Evolutionary conservation across 2,797 vertebrate species (phyloP).

Genomic region (Squalus acanthias): DNA sequence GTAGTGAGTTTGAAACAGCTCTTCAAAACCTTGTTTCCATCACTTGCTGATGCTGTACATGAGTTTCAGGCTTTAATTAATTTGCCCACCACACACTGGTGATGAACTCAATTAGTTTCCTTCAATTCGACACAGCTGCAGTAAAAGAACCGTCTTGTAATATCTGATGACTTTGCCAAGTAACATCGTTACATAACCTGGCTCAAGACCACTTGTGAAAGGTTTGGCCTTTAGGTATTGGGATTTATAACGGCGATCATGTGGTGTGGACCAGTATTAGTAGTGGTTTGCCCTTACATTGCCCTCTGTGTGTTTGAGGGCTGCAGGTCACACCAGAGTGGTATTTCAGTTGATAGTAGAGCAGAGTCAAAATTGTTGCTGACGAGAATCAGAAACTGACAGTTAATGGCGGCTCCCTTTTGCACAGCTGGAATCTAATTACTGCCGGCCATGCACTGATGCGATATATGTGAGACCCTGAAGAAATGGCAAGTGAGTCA

Average conservation of each 20-base stretch:
- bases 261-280: neutral
- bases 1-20: neutral
- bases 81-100: neutral
- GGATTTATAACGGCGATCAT: neutral
- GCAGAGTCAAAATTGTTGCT: neutral
- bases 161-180: neutral
- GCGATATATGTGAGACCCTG: neutral
- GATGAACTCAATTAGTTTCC: neutral
- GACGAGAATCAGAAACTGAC: neutral
- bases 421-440: neutral
- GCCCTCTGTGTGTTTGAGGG: neutral
- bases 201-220: neutral
- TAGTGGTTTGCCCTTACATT: neutral
- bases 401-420: neutral
- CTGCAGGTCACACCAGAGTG: neutral
- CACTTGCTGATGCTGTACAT: neutral
- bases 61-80: neutral
- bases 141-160: neutral
- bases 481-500: neutral
- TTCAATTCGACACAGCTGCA: neutral
- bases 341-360: neutral
- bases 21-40: neutral
- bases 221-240: neutral
- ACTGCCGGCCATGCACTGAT: neutral
- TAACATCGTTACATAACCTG: neutral